Conservation (phyloP, 2,888 invertebrate genomes). For the Pyrgus malvae region DNA sequence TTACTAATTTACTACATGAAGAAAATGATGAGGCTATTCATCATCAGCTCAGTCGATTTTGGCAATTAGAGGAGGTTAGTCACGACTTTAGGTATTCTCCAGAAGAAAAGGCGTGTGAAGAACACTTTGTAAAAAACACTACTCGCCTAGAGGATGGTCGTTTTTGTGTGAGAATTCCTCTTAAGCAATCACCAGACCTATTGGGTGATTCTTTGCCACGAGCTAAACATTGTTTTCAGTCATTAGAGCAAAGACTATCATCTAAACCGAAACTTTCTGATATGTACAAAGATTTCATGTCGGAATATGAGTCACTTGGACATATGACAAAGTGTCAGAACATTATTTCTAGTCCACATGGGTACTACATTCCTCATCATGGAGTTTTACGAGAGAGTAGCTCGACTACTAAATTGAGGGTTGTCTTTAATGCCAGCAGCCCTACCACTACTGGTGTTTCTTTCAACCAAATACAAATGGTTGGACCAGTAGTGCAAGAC, state of each 20-base stretch:
- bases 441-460: constrained; percentile 23
- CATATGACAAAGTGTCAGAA: constrained; percentile 19
- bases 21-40: not conserved
- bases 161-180: constrained; percentile 28
- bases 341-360: not conserved
- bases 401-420: constrained; percentile 5
- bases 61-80: constrained; percentile 13
- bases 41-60: constrained; percentile 15
- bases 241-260: constrained; percentile 21
- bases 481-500: constrained; percentile 35
- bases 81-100: constrained; percentile 1
- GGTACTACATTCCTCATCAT: constrained; percentile 6
- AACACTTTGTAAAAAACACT: constrained; percentile 21
- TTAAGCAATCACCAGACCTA: constrained; percentile 18
- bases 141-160: constrained; percentile 21
- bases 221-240: constrained; percentile 27
- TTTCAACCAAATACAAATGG: constrained; percentile 23
- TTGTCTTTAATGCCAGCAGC: constrained; percentile 22
- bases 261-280: constrained; percentile 11
- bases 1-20: not conserved
- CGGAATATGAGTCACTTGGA: constrained; percentile 25
- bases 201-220: constrained; percentile 27
- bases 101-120: constrained; percentile 10
- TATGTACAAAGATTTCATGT: constrained; percentile 30
- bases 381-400: constrained; percentile 17